Base-by-base conservation (phyloP, 2,797 vertebrate species). In the Syndactyla subalaris region DNA sequence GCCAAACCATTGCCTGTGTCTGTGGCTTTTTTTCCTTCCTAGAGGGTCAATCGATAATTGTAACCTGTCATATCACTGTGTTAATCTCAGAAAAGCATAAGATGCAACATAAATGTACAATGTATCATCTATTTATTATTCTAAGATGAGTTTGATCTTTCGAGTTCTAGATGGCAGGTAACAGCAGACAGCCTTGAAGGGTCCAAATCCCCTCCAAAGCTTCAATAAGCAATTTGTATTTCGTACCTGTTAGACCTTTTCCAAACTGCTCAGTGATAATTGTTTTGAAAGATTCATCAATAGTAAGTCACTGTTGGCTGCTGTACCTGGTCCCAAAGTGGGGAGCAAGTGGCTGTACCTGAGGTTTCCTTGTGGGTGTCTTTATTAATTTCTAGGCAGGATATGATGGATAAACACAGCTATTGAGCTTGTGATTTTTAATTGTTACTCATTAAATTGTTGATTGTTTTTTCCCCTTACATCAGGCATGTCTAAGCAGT, bases 401-500 rank as follows among this genome's bases (percentile, higher is more conserved):
- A 24, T 10, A 38, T 41, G 10, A 39, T 61, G 49, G 23, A 59
- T 55, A 19, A 63, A 39, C 6, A 3, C 1, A 36, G 32, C 6
- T 58, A 6, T 65, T 51, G 36, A 39, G 55, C 27, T 43, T 88
- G 17, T 30, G 3, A 20, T 43, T 51, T 65, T 70, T 80, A 49
- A 36, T 52, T 77, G 22, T 14, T 75, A 7, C 26, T 52, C 20
- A 6, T 54, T n/a, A 41, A 77, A 9, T 34, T 51, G 12, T 24
- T 63, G 15, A 9, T 21, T 6, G 26, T 0, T 45, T 72, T 72
- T 51, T 59, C 4, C 4, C 32, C 24, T 65, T 72, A 39, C 4
- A 22, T 39, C 2, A 34, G 30, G 2, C 32, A 9, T 10, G 5
- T 36, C 1, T 11, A 3, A 59, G n/a, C 12, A 23, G 17, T 27